Evolutionary conservation across 2,888 invertebrate species (phyloP).

Genomic region (Ethmia dodecea): DNA sequence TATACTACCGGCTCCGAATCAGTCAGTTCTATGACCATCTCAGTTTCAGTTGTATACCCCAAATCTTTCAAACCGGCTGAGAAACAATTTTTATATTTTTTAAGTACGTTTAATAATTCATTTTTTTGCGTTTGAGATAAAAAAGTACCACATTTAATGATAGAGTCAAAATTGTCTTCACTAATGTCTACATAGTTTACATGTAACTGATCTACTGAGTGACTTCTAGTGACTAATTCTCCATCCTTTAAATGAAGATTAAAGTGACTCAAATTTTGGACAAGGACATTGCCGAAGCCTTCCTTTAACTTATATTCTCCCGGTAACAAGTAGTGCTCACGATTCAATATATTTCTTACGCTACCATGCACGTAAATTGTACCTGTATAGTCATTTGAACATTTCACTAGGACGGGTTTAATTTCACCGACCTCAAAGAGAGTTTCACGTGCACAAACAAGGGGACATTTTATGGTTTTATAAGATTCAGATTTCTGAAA

Average conservation of each 20-base stretch:
- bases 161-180: background rate
- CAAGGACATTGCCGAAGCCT: background rate
- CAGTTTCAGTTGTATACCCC: constrained; percentile 14
- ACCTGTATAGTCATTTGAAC: background rate
- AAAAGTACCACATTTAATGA: background rate
- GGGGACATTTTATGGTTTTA: background rate
- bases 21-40: constrained; percentile 19
- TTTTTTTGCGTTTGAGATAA: background rate
- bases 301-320: constrained; percentile 1
- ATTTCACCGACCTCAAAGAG: background rate
- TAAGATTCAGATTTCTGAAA: background rate
- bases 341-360: background rate
- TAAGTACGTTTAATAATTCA: background rate
- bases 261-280: background rate
- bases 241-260: background rate
- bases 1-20: constrained; percentile 18
- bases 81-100: constrained; percentile 11
- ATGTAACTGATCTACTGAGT: background rate
- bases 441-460: background rate
- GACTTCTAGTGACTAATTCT: background rate
- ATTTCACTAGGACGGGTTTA: background rate
- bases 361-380: constrained; percentile 3
- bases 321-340: constrained; percentile 1
- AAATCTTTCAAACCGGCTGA: constrained; percentile 12
- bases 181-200: background rate